Conservation (phyloP, 2,113 vertebrate species). For the Terrapene triunguis region DNA sequence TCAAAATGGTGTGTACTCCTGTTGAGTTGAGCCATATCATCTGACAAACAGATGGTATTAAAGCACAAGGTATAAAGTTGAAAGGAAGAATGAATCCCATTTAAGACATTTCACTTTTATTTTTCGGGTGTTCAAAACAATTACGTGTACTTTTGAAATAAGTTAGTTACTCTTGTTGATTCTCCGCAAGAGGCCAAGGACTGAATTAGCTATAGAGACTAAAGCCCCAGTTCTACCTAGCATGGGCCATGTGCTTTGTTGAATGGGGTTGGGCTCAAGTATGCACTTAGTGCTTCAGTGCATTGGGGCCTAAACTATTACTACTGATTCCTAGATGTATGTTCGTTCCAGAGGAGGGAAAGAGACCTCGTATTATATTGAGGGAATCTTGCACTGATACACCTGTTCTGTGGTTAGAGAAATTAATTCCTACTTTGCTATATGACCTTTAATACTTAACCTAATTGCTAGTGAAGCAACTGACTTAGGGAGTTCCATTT, state of each 20-base stretch:
- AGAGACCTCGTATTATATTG: not conserved
- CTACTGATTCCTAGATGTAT: too few species aligned
- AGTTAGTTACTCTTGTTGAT: not conserved
- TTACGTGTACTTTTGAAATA: not conserved
- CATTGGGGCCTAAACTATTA: not conserved
- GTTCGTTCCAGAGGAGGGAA: fast-evolving
- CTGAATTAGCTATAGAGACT: not conserved
- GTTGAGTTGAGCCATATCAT: not conserved
- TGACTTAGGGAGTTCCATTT: not conserved
- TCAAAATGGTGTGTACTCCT: fast-evolving
- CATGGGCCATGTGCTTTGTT: not conserved
- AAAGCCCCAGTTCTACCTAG: not conserved
- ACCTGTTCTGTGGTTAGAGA: not conserved
- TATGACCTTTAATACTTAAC: not conserved
- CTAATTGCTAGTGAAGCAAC: not conserved
- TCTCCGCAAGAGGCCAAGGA: not conserved
- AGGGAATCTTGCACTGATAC: not conserved
- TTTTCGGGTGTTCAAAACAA: not conserved
- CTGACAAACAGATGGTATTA: not conserved
- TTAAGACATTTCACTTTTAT: not conserved
- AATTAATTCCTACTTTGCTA: not conserved
- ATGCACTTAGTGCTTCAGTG: not conserved
- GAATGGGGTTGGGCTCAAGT: not conserved
- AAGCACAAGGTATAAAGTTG: not conserved
- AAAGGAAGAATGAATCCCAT: not conserved